phyloP scores from a whole-genome alignment of 2,113 vertebrate genomes.

The human region DNA sequence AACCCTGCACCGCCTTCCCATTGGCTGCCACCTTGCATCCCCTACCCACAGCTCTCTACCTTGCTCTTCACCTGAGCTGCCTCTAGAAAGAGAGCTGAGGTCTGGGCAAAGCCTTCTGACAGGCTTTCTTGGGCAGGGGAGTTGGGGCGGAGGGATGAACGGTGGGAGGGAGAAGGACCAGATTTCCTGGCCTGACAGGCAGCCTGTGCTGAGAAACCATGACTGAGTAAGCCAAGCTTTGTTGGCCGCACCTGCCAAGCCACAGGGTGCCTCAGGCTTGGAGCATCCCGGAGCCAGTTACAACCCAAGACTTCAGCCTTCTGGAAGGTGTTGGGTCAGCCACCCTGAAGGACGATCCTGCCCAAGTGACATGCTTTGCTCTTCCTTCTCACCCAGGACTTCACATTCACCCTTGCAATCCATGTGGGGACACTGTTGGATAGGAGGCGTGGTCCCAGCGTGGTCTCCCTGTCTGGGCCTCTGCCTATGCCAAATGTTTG shows the following conservation, averaged over 20 bases:
- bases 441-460: rapidly evolving
- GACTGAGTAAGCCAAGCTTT: not conserved
- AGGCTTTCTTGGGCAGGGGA: no score
- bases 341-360: not conserved
- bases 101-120: constrained; percentile 36
- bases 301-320: not conserved
- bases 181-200: constrained; percentile 39
- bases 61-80: not conserved
- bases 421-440: rapidly evolving
- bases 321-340: not conserved
- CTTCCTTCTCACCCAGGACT: not conserved
- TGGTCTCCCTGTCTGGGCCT: not conserved
- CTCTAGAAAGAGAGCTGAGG: not conserved
- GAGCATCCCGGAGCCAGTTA: not conserved
- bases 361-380: not conserved
- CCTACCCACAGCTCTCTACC: not conserved
- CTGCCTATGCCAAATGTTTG: not conserved
- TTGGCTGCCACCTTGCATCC: not conserved
- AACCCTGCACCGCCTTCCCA: not conserved
- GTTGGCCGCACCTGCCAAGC: not conserved
- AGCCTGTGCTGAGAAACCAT: constrained; percentile 27
- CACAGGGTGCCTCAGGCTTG: not conserved
- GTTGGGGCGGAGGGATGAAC: no score
- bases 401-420: not conserved
- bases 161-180: not conserved